Conservation (phyloP, 2,888 invertebrate species). For the Melipona beecheii region DNA sequence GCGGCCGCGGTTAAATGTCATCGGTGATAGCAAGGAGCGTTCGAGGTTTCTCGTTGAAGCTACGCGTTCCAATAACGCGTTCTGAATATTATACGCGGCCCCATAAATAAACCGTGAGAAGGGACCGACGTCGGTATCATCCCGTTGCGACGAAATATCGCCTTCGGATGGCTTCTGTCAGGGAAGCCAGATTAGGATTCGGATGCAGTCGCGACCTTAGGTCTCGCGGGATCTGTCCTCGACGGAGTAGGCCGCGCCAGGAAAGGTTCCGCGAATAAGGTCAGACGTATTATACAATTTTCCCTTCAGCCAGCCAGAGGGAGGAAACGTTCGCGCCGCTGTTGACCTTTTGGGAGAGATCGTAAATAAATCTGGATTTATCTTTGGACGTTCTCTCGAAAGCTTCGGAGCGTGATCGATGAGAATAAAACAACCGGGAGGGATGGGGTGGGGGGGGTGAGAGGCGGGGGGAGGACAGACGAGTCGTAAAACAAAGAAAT, state of each 20-base stretch:
- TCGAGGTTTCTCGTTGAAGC: background rate
- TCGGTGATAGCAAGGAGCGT: no score
- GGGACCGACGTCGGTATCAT: conserved; percentile 50
- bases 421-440: background rate
- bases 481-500: conserved; percentile 8
- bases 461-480: background rate
- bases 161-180: conserved; percentile 47
- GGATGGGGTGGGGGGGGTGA: no score
- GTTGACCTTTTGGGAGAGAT: conserved; percentile 56
- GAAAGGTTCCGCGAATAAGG: conserved; percentile 55
- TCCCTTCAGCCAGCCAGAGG: conserved; percentile 31
- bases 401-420: conserved; percentile 11
- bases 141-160: conserved; percentile 70
- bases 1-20: conserved; percentile 2
- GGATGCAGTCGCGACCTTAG: conserved; percentile 64
- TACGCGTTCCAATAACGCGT: conserved; percentile 24
- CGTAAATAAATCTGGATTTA: conserved; percentile 72
- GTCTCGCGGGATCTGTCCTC: conserved; percentile 54
- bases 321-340: conserved; percentile 23
- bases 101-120: conserved; percentile 68
- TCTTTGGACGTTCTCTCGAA: conserved; percentile 11
- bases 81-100: conserved; percentile 59
- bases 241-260: conserved; percentile 39
- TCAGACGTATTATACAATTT: conserved; percentile 69
- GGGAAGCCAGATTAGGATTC: conserved; percentile 70